These are phyloP conservation scores for Notodonta ziczac DNA, from an alignment of 2,888 invertebrate species.

Conservation along the genomic window DNA sequence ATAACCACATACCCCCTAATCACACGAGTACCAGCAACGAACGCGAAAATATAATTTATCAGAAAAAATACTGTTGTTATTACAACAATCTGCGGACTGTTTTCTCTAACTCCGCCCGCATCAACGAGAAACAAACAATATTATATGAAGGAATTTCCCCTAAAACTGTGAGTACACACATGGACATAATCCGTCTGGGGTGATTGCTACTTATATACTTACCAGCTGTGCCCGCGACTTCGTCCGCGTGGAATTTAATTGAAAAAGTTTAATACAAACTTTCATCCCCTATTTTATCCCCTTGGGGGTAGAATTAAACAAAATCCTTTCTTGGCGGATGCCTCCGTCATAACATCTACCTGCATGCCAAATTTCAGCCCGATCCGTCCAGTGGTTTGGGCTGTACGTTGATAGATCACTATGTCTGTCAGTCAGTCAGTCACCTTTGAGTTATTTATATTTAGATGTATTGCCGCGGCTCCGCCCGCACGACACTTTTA, in stretches of 20 bases:
- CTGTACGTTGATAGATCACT: no score
- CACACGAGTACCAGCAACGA: not conserved
- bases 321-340: no score
- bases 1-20: not conserved
- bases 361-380: no score
- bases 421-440: no score
- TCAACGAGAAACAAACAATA: constrained; percentile 7
- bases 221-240: no score
- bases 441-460: no score
- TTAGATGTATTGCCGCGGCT: not conserved
- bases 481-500: not conserved
- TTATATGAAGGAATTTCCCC: constrained; percentile 7
- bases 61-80: constrained; percentile 3
- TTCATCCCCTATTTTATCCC: no score
- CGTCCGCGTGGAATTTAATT: no score
- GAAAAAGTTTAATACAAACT: no score
- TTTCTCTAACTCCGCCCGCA: constrained; percentile 1
- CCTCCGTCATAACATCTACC: no score
- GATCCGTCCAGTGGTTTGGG: no score
- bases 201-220: not conserved
- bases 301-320: no score
- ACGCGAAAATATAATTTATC: constrained; percentile 4
- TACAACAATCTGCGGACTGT: constrained; percentile 5
- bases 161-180: not conserved
- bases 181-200: constrained; percentile 2